Percentiles rank a stretch among this genome's conserved stretches.
phyloP scores from a whole-genome alignment of 2,888 invertebrate genomes.

The Luffia ferchaultella region DNA sequence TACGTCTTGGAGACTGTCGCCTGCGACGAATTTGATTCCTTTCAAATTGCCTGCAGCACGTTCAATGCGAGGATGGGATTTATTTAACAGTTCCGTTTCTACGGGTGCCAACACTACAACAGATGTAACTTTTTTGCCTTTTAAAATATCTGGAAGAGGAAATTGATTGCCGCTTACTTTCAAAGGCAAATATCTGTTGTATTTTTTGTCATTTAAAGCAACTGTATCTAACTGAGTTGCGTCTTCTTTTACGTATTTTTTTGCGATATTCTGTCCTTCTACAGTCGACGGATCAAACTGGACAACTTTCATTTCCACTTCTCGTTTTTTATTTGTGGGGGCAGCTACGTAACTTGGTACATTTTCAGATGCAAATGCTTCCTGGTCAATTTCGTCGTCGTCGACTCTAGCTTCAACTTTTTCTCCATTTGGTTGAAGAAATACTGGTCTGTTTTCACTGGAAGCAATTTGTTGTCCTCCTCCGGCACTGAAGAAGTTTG shows the following conservation, averaged over 20 bases:
- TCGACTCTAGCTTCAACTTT: constrained; percentile 56
- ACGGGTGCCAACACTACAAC: constrained; percentile 88
- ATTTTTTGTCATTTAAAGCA: constrained; percentile 75
- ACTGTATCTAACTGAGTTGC: constrained; percentile 80
- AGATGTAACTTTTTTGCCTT: constrained; percentile 81
- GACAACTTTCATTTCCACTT: constrained; percentile 86
- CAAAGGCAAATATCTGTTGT: constrained; percentile 84
- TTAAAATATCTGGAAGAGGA: constrained; percentile 80
- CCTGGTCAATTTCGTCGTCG: constrained; percentile 55
- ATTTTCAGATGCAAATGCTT: constrained; percentile 66
- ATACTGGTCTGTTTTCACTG: constrained; percentile 74
- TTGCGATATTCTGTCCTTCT: constrained; percentile 75
- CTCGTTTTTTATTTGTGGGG: constrained; percentile 48
- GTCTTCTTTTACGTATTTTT: constrained; percentile 74
- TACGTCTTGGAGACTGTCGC: constrained; percentile 77
- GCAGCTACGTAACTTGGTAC: constrained; percentile 35
- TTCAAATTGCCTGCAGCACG: constrained; percentile 67
- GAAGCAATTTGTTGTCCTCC: constrained; percentile 76
- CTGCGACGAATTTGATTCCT: constrained; percentile 77
- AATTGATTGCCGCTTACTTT: constrained; percentile 88
- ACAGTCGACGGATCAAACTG: constrained; percentile 80
- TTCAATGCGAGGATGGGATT: constrained; percentile 56
- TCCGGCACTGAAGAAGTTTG: constrained; percentile 87
- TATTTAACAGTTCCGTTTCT: constrained; percentile 69
- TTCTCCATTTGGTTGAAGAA: constrained; percentile 71